These are phyloP conservation scores for Melinaea menophilus DNA, from an alignment of 2,888 invertebrate species.

Conservation along the genomic window DNA sequence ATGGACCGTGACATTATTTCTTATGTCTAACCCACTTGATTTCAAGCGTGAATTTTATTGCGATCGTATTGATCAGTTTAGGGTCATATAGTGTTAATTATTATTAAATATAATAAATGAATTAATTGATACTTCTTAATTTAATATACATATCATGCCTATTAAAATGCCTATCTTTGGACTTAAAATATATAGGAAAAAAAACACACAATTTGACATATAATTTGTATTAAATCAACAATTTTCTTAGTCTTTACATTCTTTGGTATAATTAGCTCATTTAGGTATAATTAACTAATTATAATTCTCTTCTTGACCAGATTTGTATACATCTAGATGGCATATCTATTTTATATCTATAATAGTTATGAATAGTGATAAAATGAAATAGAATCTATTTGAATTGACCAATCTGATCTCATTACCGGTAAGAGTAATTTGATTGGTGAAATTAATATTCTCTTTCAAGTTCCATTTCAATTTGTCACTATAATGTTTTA, in stretches of 20 bases:
- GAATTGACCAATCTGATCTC: constrained; percentile 10
- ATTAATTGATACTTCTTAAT: too few species aligned
- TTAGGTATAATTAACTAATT: constrained; percentile 60
- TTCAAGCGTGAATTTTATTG: neutral
- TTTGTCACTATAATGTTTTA: constrained; percentile 17
- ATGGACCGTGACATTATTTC: constrained; percentile 4
- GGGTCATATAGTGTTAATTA: too few species aligned
- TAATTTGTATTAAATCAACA: constrained; percentile 79
- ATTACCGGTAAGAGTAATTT: neutral
- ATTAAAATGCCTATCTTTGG: neutral
- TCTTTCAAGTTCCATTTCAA: constrained; percentile 7
- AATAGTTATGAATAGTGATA: constrained; percentile 15
- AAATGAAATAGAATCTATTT: neutral
- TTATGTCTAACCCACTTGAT: neutral
- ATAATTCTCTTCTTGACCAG: constrained; percentile 62
- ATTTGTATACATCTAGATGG: constrained; percentile 60
- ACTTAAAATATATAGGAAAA: constrained; percentile 29
- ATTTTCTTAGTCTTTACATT: constrained; percentile 74
- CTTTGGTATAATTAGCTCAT: constrained; percentile 74
- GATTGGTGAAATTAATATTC: constrained; percentile 10
- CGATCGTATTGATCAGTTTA: neutral
- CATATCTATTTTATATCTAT: constrained; percentile 41
- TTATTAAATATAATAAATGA: too few species aligned
- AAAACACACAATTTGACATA: constrained; percentile 61
- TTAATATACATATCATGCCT: neutral